phyloP scores from a whole-genome alignment of 2,113 vertebrate species.

The Perccottus glenii region DNA sequence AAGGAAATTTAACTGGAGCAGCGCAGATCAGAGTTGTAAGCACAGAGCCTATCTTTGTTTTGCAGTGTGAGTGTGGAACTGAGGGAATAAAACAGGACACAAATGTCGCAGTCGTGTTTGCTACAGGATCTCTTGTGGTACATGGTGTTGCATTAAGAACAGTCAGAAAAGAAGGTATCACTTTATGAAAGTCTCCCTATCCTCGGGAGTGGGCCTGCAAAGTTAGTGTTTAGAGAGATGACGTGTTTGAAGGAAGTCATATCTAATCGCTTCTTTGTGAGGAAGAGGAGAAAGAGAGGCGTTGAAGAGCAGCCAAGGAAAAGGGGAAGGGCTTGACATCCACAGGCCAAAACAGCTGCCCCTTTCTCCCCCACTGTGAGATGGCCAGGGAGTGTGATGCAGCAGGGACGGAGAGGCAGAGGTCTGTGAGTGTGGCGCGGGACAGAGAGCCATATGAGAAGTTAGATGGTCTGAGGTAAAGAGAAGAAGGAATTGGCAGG shows the following conservation, averaged over 20 bases:
- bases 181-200: not conserved
- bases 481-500: constrained; percentile 53
- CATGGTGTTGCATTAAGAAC: not conserved
- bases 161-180: not conserved
- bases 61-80: constrained; percentile 16
- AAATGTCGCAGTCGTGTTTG: constrained; percentile 28
- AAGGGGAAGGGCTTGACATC: constrained; percentile 72
- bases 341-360: constrained; percentile 77
- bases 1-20: constrained; percentile 31
- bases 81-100: constrained; percentile 17
- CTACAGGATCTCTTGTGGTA: not conserved
- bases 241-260: constrained; percentile 47
- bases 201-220: too few relatives aligned
- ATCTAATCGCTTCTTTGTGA: constrained; percentile 56
- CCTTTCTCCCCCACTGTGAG: constrained; percentile 53
- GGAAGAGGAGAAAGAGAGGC: constrained; percentile 48
- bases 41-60: constrained; percentile 67
- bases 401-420: constrained; percentile 27
- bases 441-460: constrained; percentile 13
- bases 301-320: constrained; percentile 60
- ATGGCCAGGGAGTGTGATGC: constrained; percentile 52
- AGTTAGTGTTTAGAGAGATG: constrained; percentile 13
- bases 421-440: constrained; percentile 44
- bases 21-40: constrained; percentile 49
- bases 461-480: constrained; percentile 39